phyloP scores from a whole-genome alignment of 2,797 vertebrate genomes.

The Hyperoplus lanceolatus region DNA sequence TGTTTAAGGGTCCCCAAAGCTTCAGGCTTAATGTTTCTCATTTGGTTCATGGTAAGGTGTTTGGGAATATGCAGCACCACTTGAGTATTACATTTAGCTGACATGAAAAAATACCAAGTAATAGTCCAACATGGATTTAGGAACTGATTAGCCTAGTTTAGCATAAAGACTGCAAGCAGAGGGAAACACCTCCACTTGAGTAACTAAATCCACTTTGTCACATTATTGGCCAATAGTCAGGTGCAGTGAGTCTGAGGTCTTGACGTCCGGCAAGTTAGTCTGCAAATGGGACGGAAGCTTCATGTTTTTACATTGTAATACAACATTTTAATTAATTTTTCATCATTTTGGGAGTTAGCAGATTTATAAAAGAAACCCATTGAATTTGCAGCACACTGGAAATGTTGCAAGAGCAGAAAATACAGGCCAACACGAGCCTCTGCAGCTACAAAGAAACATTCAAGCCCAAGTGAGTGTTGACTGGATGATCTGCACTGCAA shows the following conservation, averaged over 20 bases:
- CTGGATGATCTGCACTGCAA: conserved; percentile 2
- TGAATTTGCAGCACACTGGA: not conserved
- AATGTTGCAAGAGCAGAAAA: conserved; percentile 6
- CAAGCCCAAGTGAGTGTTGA: not conserved
- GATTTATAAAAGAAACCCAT: not conserved
- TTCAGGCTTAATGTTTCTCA: not conserved
- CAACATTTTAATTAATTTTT: too few relatives aligned
- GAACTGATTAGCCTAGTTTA: not conserved
- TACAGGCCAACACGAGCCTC: not conserved
- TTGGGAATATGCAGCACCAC: not conserved
- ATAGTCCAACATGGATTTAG: not conserved
- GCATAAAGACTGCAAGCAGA: not conserved
- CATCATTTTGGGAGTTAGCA: not conserved
- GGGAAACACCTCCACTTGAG: not conserved
- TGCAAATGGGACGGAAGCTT: not conserved
- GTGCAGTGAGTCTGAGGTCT: too few relatives aligned
- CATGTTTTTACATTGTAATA: too few relatives aligned
- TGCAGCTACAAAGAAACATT: not conserved
- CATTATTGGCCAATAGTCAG: too few relatives aligned
- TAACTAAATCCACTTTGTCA: not conserved
- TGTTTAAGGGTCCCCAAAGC: not conserved
- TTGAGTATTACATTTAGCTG: not conserved
- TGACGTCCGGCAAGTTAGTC: not conserved
- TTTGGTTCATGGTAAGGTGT: not conserved
- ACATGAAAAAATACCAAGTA: not conserved